These are phyloP conservation scores for Endomychus coccineus DNA, from an alignment of 2,888 invertebrate genomes.

Conservation along the genomic window DNA sequence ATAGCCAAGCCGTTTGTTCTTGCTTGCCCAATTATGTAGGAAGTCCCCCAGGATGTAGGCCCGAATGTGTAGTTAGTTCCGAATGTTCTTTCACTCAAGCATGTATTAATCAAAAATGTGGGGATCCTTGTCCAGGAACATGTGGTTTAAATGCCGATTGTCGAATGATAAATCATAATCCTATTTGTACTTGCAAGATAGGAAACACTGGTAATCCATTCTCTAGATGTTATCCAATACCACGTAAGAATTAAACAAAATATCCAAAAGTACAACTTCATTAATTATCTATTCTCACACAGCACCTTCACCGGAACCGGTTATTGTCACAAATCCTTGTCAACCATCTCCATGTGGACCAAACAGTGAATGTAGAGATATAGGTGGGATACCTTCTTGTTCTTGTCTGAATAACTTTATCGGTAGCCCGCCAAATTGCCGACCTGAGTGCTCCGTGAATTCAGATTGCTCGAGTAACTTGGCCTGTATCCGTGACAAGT, in stretches of 20 bases:
- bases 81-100: slow-evolving; percentile 61
- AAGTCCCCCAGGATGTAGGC: slow-evolving; percentile 60
- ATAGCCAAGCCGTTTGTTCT: slow-evolving; percentile 62
- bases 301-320: slow-evolving; percentile 14
- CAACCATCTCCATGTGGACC: slow-evolving; percentile 58
- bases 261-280: no score
- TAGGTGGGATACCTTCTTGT: slow-evolving; percentile 63
- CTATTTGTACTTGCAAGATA: slow-evolving; percentile 57
- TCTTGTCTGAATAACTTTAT: slow-evolving; percentile 61
- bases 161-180: slow-evolving; percentile 62
- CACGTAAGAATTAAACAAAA: slow-evolving; percentile 33
- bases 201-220: slow-evolving; percentile 57
- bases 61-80: slow-evolving; percentile 62
- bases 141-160: slow-evolving; percentile 67
- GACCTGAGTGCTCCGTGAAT: slow-evolving; percentile 55
- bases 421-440: slow-evolving; percentile 57
- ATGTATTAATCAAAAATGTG: slow-evolving; percentile 60
- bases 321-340: slow-evolving; percentile 53
- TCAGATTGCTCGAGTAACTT: slow-evolving; percentile 67
- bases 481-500: slow-evolving; percentile 71
- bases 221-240: slow-evolving; percentile 46
- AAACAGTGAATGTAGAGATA: slow-evolving; percentile 54
- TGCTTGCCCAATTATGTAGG: slow-evolving; percentile 59
- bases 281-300: slow-evolving; percentile 7
- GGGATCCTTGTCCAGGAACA: slow-evolving; percentile 61